These are phyloP conservation scores for Tangara arthus DNA, from an alignment of 2,797 vertebrate genomes.

Conservation along the genomic window DNA sequence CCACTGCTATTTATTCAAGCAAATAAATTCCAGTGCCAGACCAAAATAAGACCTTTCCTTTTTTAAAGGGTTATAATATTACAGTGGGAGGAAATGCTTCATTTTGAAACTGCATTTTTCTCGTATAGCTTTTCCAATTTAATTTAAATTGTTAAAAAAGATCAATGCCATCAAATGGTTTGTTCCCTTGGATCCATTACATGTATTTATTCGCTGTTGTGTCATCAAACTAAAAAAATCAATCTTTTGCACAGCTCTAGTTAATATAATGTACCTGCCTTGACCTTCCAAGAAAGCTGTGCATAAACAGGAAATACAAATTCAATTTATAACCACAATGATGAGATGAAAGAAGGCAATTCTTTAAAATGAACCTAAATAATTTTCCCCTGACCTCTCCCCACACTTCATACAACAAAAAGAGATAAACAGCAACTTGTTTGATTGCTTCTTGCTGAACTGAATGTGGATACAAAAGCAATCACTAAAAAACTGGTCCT, in stretches of 20 bases:
- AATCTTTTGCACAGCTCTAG: background rate
- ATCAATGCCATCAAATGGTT: background rate
- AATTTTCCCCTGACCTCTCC: conserved; percentile 19
- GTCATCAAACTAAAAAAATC: background rate
- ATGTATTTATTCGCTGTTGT: background rate
- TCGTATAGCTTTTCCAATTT: background rate
- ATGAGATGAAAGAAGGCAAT: conserved; percentile 12
- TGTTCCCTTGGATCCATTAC: background rate
- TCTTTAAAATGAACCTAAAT: conserved; percentile 38
- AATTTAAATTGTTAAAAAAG: background rate
- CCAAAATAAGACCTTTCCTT: background rate
- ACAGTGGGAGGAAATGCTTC: accelerated
- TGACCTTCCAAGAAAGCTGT: background rate
- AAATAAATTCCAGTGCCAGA: background rate
- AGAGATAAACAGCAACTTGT: conserved; percentile 9
- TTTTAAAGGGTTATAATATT: background rate
- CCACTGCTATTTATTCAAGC: background rate
- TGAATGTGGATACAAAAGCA: background rate
- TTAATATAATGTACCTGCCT: background rate
- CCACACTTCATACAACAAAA: background rate
- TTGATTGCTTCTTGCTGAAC: background rate
- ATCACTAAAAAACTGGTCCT: background rate
- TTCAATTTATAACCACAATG: conserved; percentile 27
- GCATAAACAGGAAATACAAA: conserved; percentile 30
- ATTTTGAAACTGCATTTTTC: background rate